Evolutionary conservation across 2,113 vertebrate genomes (phyloP), one percentile per base, ranked within the genome.

Genomic region (Pygoscelis antarcticus): DNA sequence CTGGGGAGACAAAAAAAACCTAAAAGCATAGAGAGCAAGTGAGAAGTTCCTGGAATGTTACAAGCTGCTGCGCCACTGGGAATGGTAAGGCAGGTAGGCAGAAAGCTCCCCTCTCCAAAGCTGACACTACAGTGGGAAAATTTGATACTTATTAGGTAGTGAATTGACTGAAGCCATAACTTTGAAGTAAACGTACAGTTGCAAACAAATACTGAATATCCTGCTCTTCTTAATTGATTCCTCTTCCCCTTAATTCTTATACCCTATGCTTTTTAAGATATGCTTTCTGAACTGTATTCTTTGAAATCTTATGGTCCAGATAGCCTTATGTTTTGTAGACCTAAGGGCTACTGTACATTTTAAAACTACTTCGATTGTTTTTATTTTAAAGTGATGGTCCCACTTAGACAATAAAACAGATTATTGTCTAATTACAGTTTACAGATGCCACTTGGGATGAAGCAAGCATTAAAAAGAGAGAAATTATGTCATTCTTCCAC

Each of bases 41-140:
- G 93, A 95, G 93, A 95, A 85, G 89, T 94, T 93, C 75, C 68
- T 97, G 82, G 84, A 95, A 96, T 97, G 78, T 96, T 90, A 83
- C 68, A 90, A 91, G 66, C 82, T 98, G 97, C 97, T 98, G 97
- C 98, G 90, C 97, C 95, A 98, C 81, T 96, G 93, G 90, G 97
- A 93, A 97, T 96, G 97, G 89, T 97, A 96, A 95, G 83, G 62
- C 76, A 92, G 10, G n/a, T 91, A 91, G 90, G 77, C 91, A 57
- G 95, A 91, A 96, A 69, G 40, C 62, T 93, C 42, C 71, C 52
- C 36, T 84, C 61, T 79, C 51, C 71, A 74, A 74, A 85, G 58
- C 42, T 90, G 70, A 88, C 84, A 86, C 78, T 66, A 51, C 26
- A 64, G 96, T 98, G 98, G 96, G 97, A 98, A 98, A 97, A 94